phyloP scores from a whole-genome alignment of 2,113 vertebrate species.

The Hippolais icterina region DNA sequence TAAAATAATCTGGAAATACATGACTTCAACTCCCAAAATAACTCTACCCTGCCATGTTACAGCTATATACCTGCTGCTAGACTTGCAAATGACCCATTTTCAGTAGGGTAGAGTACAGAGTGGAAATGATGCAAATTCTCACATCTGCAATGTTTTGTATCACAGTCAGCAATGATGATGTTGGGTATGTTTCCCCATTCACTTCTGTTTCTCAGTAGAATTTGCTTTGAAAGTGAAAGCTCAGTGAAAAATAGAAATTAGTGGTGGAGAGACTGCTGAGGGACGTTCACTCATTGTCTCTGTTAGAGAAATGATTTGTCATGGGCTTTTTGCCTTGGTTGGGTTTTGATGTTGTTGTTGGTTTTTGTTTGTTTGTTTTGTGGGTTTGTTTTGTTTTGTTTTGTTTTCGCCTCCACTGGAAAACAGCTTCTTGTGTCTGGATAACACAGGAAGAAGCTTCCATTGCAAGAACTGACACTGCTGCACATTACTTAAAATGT shows the following conservation, averaged over 20 bases:
- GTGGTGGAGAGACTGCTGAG: neutral
- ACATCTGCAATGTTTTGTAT: constrained; percentile 8
- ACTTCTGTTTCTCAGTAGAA: neutral
- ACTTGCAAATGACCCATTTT: constrained; percentile 39
- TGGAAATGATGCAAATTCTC: neutral
- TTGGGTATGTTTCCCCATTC: neutral
- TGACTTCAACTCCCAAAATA: constrained; percentile 27
- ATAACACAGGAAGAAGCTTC: constrained; percentile 11
- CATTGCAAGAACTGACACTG: neutral
- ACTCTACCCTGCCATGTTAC: constrained; percentile 29
- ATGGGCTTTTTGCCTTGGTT: constrained; percentile 29
- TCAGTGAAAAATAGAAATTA: constrained; percentile 6
- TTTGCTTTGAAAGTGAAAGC: constrained; percentile 22
- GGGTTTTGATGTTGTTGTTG: neutral
- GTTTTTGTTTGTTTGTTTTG: neutral
- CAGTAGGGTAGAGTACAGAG: neutral
- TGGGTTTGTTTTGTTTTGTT: neutral
- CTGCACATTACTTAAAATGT: neutral
- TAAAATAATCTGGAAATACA: constrained; percentile 11
- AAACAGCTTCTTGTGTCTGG: no score
- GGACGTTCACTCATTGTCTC: constrained; percentile 5
- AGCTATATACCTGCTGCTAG: constrained; percentile 49
- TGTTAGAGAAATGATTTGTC: constrained; percentile 11
- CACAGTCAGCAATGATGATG: neutral
- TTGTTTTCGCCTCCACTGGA: no score